Conservation (phyloP, 2,797 vertebrate genomes). For the Otolemur crassicaudatus region DNA sequence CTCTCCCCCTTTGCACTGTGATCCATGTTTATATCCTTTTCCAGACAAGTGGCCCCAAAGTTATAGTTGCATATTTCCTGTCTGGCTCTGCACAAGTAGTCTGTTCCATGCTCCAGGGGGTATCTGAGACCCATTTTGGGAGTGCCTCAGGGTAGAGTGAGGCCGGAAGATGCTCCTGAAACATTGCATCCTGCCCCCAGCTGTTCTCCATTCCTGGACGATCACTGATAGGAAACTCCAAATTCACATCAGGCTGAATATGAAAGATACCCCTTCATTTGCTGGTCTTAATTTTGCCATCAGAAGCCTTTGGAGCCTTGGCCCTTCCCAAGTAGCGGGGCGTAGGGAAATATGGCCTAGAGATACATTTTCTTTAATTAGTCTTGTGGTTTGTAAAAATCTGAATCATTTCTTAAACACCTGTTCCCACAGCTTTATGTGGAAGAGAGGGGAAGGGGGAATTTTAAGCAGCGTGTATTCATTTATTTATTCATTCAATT, state of each 20-base stretch:
- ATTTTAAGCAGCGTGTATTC: background rate
- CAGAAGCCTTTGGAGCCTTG: background rate
- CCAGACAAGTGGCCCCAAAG: background rate
- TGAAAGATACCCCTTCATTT: background rate
- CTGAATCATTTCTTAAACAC: slow-evolving; percentile 5
- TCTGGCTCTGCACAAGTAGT: background rate
- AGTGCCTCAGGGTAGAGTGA: background rate
- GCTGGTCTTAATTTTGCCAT: background rate
- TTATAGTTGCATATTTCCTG: background rate
- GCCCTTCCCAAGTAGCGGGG: background rate
- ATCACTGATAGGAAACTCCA: background rate
- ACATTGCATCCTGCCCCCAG: background rate
- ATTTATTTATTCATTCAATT: background rate
- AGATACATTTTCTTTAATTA: background rate
- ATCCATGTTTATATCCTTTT: background rate
- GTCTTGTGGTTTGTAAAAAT: background rate
- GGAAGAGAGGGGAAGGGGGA: background rate
- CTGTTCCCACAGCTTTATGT: background rate
- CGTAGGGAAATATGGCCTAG: background rate
- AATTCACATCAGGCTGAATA: background rate
- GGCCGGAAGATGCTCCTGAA: background rate
- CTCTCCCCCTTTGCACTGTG: background rate
- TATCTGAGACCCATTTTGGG: background rate
- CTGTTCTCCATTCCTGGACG: background rate
- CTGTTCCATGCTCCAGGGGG: background rate